Percentiles rank a stretch among this genome's conserved stretches.
Conservation (phyloP, 2,113 vertebrate species). For the Tichodroma muraria region DNA sequence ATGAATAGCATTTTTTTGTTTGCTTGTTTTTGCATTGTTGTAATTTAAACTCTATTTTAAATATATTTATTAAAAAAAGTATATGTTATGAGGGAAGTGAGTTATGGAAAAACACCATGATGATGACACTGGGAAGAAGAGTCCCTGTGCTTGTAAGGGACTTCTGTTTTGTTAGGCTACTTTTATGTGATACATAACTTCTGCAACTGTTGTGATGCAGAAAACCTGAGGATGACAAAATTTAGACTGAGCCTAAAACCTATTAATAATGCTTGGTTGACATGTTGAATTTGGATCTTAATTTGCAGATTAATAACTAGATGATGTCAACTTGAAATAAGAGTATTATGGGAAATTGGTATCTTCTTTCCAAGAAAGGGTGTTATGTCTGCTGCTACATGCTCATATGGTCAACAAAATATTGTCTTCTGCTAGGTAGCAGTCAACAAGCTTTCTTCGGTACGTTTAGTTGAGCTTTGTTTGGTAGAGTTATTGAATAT, state of each 20-base stretch:
- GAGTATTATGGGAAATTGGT: not conserved
- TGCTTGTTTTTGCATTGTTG: not conserved
- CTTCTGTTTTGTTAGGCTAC: not conserved
- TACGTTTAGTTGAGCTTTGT: not conserved
- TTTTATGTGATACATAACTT: not conserved
- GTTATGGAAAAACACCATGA: not conserved
- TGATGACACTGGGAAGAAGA: not conserved
- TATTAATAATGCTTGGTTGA: not conserved
- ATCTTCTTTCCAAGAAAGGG: not conserved
- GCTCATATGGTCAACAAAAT: not conserved
- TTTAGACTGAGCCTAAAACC: not conserved
- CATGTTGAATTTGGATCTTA: not conserved
- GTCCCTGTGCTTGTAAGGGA: not conserved
- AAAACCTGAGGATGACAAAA: not conserved
- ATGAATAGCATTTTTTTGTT: not conserved
- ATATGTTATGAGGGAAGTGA: not conserved
- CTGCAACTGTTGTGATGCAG: not conserved
- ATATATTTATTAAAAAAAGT: not conserved
- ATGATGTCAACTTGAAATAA: not conserved
- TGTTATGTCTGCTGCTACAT: not conserved
- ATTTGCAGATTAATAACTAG: not conserved
- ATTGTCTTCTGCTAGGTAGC: not conserved
- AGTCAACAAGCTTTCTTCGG: not conserved
- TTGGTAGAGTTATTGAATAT: not conserved
- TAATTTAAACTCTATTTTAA: not conserved